Evolutionary conservation across 2,113 vertebrate species (phyloP).

Genomic region (Amphiprion ocellaris): DNA sequence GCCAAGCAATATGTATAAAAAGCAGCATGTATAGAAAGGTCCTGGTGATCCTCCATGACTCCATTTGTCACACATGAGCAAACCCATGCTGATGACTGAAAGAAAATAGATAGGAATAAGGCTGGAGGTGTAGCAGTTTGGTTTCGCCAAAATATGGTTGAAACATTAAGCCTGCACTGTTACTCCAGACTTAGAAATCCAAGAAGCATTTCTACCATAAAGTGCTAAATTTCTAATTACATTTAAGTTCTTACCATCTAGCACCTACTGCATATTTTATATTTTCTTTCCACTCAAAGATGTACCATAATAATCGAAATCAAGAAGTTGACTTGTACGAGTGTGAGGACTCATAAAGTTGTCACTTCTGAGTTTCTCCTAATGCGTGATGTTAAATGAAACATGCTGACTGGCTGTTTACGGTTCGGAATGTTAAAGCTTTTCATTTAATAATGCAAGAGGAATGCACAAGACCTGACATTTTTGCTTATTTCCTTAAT

Average conservation of each 20-base stretch:
- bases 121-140: too few species aligned
- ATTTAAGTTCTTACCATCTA: too few species aligned
- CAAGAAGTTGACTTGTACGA: background rate
- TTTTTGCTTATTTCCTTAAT: conserved; percentile 48
- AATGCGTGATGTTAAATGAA: background rate
- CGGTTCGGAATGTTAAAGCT: background rate
- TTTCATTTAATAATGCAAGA: background rate
- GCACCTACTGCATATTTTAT: background rate
- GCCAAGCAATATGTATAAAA: too few species aligned
- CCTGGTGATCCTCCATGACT: conserved; percentile 91
- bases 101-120: too few species aligned
- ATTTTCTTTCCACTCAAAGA: background rate
- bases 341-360: background rate
- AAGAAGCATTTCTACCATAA: too few species aligned
- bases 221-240: too few species aligned
- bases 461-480: conserved; percentile 24
- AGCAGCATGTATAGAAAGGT: conserved; percentile 92
- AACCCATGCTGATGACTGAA: conserved; percentile 90
- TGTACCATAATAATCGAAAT: background rate
- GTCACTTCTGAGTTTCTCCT: background rate
- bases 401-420: background rate
- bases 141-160: too few species aligned
- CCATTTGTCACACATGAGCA: conserved; percentile 93
- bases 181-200: too few species aligned
- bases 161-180: too few species aligned